Evolutionary conservation across 2,113 vertebrate species (phyloP), one percentile per base, ranked within the genome.

Genomic region (Neodon shergylaensis): DNA sequence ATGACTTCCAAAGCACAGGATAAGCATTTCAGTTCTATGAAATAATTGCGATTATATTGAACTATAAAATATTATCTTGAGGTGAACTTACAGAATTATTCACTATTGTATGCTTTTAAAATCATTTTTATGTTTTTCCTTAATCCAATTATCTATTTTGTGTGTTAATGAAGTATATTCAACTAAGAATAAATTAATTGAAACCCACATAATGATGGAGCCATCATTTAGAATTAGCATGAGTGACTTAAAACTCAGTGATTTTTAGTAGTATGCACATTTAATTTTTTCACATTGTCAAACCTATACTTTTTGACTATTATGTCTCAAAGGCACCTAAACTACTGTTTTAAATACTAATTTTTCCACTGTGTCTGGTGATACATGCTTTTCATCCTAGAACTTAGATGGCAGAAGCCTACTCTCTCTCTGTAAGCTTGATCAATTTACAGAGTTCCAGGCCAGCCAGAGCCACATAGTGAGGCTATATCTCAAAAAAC

Each of bases 91-190:
- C 3, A 65, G 77, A 81, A 66, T 76, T 84, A 49, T 39, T 94
- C 8, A 61, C 68, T 82, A 49, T 94, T 93, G 88, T 94, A 47
- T 94, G 36, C 36, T 81, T 92, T 88, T 96, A 21, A 70, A 65
- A 47, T 90, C 13, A 52, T 47, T 76, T 73, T 78, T 42, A 36
- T 24, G 28, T 84, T 96, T 52, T 94, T 31, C 42, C 42, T 95
- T 33, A 74, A 65, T 26, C 7, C 7, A 95, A 11, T 88, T 73
- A 33, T 61, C 26, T 36, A 3, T 58, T 92, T 31, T 83, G 10
- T 63, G 24, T 87, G 74, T 73, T 72, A 54, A 58, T 54, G 36
- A 96, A 86, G 28, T 39, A 61, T 61, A 83, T 26, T 61, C n/a
- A 83, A 61, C 22, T 61, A 61, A 83, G 54, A 83, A 61, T 58